Percentiles rank a stretch among this genome's conserved stretches.
phyloP scores from a whole-genome alignment of 2,113 vertebrate species.

The Solea senegalensis region DNA sequence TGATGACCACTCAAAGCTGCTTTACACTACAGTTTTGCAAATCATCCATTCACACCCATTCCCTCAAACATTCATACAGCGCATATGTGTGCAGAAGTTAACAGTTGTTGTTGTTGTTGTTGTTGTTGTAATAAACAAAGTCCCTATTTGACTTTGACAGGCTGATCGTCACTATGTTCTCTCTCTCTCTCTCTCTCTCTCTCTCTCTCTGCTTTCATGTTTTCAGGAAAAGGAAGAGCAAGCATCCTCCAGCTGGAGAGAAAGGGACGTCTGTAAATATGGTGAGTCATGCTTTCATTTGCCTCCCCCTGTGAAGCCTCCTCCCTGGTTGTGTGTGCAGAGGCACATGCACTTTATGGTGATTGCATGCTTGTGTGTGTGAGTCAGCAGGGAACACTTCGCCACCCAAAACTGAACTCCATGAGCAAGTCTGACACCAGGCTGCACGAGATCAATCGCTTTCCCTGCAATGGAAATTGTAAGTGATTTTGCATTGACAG shows the following conservation, averaged over 20 bases:
- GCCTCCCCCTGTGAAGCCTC: background rate
- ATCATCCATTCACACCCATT: too few relatives aligned
- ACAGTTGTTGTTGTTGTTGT: too few relatives aligned
- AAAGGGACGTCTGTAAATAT: conserved; percentile 80
- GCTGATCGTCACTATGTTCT: conserved; percentile 14
- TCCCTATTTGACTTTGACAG: too few relatives aligned
- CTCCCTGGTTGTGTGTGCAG: background rate
- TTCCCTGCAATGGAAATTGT: conserved; percentile 82
- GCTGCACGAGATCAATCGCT: conserved; percentile 82
- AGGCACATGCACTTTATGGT: conserved; percentile 13
- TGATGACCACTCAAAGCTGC: too few relatives aligned
- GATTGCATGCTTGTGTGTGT: conserved; percentile 43
- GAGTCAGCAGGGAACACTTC: conserved; percentile 74
- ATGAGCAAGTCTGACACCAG: conserved; percentile 86
- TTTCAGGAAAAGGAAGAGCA: conserved; percentile 79
- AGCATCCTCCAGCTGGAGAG: conserved; percentile 76
- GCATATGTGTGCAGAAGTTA: too few relatives aligned
- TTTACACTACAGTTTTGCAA: too few relatives aligned
- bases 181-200: conserved; percentile 45
- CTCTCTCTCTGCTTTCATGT: conserved; percentile 32
- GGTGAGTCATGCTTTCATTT: conserved; percentile 66
- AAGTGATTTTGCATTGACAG: conserved; percentile 55
- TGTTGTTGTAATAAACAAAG: too few relatives aligned
- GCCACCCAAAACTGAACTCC: conserved; percentile 82
- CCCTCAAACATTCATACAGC: too few relatives aligned